A percentile compares a stretch with the other conserved stretches of the same genome.
Evolutionary conservation across 2,113 vertebrate genomes (phyloP).

Genomic region (Chloropsis cyanopogon): DNA sequence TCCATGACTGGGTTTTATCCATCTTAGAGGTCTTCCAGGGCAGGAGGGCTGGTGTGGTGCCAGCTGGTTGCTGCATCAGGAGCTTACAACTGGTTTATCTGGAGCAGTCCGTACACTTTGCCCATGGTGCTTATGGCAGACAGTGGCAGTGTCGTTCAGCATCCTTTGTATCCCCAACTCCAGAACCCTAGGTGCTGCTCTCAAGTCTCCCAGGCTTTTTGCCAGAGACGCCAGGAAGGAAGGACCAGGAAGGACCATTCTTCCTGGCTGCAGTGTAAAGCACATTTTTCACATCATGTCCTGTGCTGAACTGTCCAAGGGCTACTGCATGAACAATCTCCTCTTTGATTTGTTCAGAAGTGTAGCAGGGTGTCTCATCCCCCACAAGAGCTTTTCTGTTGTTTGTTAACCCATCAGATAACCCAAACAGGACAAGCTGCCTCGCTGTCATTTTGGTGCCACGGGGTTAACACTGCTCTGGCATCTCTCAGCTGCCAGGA

Average conservation of each 20-base stretch:
- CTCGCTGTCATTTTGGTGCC: not conserved
- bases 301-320: not conserved
- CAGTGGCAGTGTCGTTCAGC: not conserved
- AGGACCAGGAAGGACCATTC: not conserved
- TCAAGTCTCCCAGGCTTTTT: not conserved
- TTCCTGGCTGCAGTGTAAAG: not conserved
- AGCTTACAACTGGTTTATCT: accelerated
- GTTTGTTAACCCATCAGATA: not conserved
- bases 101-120: not conserved
- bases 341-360: not conserved
- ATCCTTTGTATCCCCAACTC: not conserved
- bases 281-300: not conserved
- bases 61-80: not conserved
- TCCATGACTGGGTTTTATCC: not conserved
- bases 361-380: not conserved
- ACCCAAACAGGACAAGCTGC: not conserved
- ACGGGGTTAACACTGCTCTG: not conserved
- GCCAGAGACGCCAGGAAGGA: not conserved
- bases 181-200: not conserved
- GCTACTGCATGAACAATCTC: not conserved
- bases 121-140: not conserved
- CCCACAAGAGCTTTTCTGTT: not conserved
- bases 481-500: not conserved
- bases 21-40: not conserved
- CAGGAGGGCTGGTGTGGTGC: not conserved